A percentile compares a stretch with the other conserved stretches of the same genome.
These are phyloP conservation scores for Buceros bicornis DNA, from an alignment of 2,797 vertebrate species.

Conservation along the genomic window DNA sequence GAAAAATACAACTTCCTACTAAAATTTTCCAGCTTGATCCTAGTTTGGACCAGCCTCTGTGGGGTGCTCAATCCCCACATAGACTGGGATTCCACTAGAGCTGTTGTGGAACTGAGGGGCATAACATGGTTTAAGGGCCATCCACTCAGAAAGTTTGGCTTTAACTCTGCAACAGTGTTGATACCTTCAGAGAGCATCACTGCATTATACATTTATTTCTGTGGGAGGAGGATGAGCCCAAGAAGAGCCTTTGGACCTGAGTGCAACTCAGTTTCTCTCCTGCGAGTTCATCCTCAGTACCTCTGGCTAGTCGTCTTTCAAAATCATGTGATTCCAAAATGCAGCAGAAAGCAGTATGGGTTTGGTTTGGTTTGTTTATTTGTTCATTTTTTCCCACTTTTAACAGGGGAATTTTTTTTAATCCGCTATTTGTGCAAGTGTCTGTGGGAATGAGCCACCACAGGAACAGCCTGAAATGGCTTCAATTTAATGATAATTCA, in stretches of 20 bases:
- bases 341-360: accelerated
- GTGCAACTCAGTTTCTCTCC: not conserved
- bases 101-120: not conserved
- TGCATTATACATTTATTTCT: not conserved
- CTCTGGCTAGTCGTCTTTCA: not conserved
- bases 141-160: not conserved
- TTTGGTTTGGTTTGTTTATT: not conserved
- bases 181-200: not conserved
- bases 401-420: not conserved
- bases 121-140: accelerated
- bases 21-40: not conserved
- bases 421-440: accelerated
- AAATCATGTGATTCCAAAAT: not conserved
- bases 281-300: not conserved
- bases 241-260: not conserved
- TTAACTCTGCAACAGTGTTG: not conserved
- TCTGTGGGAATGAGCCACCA: not conserved
- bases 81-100: not conserved
- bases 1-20: not conserved
- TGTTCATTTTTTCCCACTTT: not conserved
- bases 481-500: not conserved
- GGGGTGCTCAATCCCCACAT: not conserved
- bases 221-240: not conserved
- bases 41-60: not conserved
- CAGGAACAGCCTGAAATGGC: not conserved